Percentiles rank a stretch among this genome's conserved stretches.
Evolutionary conservation across 2,113 vertebrate genomes (phyloP).

Genomic region (Macrotis lagotis): DNA sequence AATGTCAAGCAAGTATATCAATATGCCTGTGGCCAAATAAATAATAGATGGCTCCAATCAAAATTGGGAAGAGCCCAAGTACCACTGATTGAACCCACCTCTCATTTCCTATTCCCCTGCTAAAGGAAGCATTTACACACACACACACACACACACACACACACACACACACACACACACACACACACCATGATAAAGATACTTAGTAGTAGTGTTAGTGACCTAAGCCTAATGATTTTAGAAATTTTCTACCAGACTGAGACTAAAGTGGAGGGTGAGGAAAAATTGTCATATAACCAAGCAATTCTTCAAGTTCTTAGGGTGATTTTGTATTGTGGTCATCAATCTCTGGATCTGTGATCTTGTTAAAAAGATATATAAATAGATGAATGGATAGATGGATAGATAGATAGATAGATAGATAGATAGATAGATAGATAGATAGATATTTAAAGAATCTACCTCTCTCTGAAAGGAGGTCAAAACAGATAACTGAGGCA

Average conservation of each 20-base stretch:
- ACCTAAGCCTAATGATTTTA: neutral
- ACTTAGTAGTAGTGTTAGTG: neutral
- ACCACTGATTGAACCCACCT: fast-evolving
- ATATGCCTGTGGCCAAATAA: fast-evolving
- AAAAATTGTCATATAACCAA: neutral
- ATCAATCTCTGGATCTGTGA: neutral
- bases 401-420: too few relatives aligned
- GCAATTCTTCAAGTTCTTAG: neutral
- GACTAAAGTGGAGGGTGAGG: neutral
- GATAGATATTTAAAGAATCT: neutral
- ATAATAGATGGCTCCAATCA: neutral
- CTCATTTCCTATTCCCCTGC: neutral
- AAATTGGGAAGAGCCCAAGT: fast-evolving
- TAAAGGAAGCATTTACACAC: neutral
- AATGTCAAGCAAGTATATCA: fast-evolving
- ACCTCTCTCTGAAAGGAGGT: neutral
- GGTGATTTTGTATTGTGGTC: neutral
- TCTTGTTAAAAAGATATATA: neutral
- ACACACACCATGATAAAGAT: neutral
- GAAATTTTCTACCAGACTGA: neutral
- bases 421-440: neutral
- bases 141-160: neutral
- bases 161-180: neutral
- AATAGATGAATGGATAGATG: neutral
- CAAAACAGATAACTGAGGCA: neutral